phyloP scores from a whole-genome alignment of 2,888 invertebrate species.

The Falcaria lacertinaria region DNA sequence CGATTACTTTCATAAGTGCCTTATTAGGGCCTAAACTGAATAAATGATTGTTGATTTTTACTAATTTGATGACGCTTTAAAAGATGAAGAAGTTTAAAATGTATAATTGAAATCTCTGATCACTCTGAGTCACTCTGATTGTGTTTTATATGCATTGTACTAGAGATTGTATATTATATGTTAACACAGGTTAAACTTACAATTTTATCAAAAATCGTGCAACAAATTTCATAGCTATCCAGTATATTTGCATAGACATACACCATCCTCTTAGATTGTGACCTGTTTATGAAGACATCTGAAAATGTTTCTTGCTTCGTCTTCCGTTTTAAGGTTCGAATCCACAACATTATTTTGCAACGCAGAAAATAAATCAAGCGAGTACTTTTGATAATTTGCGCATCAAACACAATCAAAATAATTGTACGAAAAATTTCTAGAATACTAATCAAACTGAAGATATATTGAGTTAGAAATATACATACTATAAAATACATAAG shows the following conservation, averaged over 20 bases:
- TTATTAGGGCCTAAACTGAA: no score
- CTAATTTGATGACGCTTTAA: no score
- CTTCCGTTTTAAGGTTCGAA: not conserved
- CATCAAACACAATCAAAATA: not conserved
- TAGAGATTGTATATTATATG: no score
- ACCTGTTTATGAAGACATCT: not conserved
- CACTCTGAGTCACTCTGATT: no score
- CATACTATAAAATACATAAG: not conserved
- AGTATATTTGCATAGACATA: conserved; percentile 9
- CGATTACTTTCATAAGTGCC: no score
- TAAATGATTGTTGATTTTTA: no score
- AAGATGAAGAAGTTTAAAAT: no score
- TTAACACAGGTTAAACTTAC: conserved; percentile 11
- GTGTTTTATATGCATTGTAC: no score
- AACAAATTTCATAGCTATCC: conserved; percentile 8
- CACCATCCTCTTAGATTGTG: not conserved
- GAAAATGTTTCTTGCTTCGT: not conserved
- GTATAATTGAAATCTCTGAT: no score
- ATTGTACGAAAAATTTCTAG: not conserved
- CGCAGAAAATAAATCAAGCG: not conserved
- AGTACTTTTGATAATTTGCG: not conserved
- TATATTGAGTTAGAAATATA: not conserved
- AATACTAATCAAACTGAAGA: not conserved
- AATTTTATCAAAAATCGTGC: conserved; percentile 9
- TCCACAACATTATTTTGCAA: not conserved